phyloP scores from a whole-genome alignment of 2,888 invertebrate species.

The Psylliodes chrysocephalus region DNA sequence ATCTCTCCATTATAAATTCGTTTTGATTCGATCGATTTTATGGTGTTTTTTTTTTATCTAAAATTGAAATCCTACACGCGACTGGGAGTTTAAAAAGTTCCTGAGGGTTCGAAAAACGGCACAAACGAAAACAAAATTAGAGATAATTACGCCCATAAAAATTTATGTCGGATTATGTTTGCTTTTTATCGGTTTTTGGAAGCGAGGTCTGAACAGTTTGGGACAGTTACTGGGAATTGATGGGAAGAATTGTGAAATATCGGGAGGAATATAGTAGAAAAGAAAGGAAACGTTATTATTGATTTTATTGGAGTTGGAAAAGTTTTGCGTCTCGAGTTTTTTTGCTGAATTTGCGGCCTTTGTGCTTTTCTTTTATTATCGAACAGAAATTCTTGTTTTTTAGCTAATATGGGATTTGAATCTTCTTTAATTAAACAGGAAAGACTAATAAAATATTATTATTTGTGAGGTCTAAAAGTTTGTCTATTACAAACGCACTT shows the following conservation, averaged over 20 bases:
- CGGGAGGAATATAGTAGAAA: constrained; percentile 2
- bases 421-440: no score
- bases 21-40: background rate
- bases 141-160: constrained; percentile 42
- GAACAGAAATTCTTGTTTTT: no score
- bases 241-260: constrained; percentile 20
- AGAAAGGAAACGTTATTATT: background rate
- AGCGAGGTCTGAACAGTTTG: background rate
- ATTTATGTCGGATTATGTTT: constrained; percentile 32
- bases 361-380: no score
- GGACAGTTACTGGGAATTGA: constrained; percentile 29
- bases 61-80: background rate
- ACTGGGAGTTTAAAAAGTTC: background rate
- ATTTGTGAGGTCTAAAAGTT: no score
- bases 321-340: background rate
- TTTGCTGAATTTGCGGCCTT: background rate
- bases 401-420: no score
- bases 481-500: no score
- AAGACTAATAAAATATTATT: no score
- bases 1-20: no score
- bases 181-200: constrained; percentile 27
- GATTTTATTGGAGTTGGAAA: background rate
- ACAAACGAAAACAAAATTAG: constrained; percentile 37
- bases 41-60: background rate
- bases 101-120: background rate